Evolutionary conservation across 2,797 vertebrate genomes (phyloP).

Genomic region (Myotis pilosus): DNA sequence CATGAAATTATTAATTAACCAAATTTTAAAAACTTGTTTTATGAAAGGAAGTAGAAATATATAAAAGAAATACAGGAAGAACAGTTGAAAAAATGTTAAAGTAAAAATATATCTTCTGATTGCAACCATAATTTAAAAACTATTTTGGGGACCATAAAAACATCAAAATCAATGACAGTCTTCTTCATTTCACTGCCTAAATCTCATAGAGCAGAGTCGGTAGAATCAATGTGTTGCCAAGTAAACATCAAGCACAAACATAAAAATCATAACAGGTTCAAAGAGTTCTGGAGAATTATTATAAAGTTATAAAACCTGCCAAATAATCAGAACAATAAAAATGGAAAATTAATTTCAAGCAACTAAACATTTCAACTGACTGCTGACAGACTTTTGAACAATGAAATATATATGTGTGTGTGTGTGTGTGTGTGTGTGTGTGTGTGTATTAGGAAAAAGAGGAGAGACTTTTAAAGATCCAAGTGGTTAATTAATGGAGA

Average conservation of each 20-base stretch:
- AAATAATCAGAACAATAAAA: constrained; percentile 66
- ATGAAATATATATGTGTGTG: background rate
- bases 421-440: background rate
- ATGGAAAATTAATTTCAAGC: constrained; percentile 53
- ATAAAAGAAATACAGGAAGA: constrained; percentile 14
- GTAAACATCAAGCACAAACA: constrained; percentile 64
- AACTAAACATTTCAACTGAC: constrained; percentile 59
- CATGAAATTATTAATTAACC: constrained; percentile 1
- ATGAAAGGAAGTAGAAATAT: constrained; percentile 33
- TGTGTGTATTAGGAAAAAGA: background rate
- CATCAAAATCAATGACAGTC: background rate
- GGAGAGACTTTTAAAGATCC: constrained; percentile 45
- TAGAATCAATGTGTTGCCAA: background rate
- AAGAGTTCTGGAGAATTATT: constrained; percentile 60
- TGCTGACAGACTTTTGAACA: constrained; percentile 65
- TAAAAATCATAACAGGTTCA: constrained; percentile 43
- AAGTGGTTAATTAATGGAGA: constrained; percentile 2
- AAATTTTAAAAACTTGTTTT: background rate
- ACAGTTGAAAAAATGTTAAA: background rate
- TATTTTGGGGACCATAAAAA: background rate
- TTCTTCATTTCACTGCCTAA: background rate
- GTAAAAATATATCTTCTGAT: background rate
- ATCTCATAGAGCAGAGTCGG: constrained; percentile 19
- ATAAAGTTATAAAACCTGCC: constrained; percentile 63
- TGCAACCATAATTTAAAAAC: background rate